Evolutionary conservation across 2,888 invertebrate species (phyloP).

Genomic region (Megaustenia siamemsis): DNA sequence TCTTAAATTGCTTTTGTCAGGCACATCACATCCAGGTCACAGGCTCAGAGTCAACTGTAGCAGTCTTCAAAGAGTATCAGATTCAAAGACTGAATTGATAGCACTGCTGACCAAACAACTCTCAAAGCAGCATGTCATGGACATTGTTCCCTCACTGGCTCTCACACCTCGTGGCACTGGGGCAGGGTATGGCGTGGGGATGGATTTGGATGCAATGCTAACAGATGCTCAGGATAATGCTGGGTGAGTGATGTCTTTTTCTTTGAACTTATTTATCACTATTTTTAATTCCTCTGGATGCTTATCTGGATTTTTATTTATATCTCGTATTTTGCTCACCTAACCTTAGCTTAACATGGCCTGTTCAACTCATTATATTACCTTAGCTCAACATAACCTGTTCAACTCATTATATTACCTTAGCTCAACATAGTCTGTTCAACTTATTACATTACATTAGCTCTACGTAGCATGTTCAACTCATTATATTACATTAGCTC

Average conservation of each 20-base stretch:
- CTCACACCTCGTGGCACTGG: constrained; percentile 78
- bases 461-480: too few relatives aligned
- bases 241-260: constrained; percentile 56
- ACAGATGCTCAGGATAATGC: constrained; percentile 64
- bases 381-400: too few relatives aligned
- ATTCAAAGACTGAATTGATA: constrained; percentile 64
- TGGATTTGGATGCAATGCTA: constrained; percentile 74
- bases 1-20: neutral
- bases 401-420: too few relatives aligned
- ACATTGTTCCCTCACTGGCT: constrained; percentile 72
- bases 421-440: too few relatives aligned
- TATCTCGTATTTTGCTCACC: too few relatives aligned
- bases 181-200: constrained; percentile 77
- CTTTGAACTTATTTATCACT: neutral
- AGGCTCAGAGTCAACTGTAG: constrained; percentile 43
- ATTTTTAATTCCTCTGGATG: too few relatives aligned
- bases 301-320: too few relatives aligned
- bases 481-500: too few relatives aligned
- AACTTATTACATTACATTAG: too few relatives aligned
- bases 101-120: constrained; percentile 71
- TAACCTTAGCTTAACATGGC: too few relatives aligned
- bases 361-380: too few relatives aligned
- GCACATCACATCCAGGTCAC: constrained; percentile 8
- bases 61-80: neutral
- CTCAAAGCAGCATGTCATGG: constrained; percentile 70